Base-by-base conservation (phyloP, 2,113 vertebrate genomes). In the Hemichromis elongatus region DNA sequence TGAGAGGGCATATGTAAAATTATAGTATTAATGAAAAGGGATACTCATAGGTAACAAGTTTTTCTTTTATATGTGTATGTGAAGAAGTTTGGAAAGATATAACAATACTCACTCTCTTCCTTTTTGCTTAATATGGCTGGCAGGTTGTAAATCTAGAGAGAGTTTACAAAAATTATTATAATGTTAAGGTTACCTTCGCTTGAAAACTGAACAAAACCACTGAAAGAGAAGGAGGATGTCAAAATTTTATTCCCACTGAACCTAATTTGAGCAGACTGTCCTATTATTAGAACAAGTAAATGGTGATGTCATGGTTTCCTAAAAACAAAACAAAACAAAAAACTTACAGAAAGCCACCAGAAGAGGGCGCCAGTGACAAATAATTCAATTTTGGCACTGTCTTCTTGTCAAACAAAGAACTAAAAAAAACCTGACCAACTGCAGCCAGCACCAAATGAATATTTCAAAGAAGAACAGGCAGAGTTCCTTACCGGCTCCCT, bases 61-160 rank as follows among this genome's bases (percentile, higher is more conserved):
- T 33, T 30, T 61, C 35, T 77, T 63, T 73, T 9, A 77, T 75
- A n/a, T 82, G 59, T 84, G n/a, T 42, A 35, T 30, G 56, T 82
- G 42, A 28, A 79, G 4, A 3, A 6, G 12, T 77, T 86, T 26
- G 5, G 66, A 70, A 84, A 77, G 3, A 83, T n/a, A 3, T 19
- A 5, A 57, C 24, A 21, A 80, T 83, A 96, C 98, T 98, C 96
- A 99, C 98, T 98, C 95, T 99, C 98, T 92, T 99, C 98, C 83
- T 98, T 99, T 95, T 99, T 99, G 96, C 97, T 99, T 87, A 99
- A 96, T 88, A 99, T 97, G 53, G 97, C 97, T 21, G 98, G 98
- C 40, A 99, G 94, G 3, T 97, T 99, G 89, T 99, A 99, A 92
- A 99, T 99, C 98, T 99, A 90, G 79, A 91, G 91, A 90, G 87